Base-by-base conservation (phyloP, 2,113 vertebrate genomes). In the Ondatra zibethicus region DNA sequence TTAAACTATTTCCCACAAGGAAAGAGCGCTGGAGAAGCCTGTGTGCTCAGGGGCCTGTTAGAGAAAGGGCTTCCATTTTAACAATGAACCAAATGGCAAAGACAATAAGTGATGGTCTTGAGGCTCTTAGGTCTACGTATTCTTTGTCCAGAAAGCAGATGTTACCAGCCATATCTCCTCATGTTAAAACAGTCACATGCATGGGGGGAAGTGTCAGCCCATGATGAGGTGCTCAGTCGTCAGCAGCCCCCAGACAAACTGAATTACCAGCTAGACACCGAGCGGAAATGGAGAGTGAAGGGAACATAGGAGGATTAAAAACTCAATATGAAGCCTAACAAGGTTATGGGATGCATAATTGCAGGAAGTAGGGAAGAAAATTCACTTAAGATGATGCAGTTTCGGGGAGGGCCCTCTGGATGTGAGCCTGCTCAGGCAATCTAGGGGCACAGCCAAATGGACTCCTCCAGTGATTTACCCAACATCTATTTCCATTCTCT, bases 321-420 rank as follows among this genome's bases (percentile, higher is more conserved):
- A 94, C 78, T 81, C 96, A 96, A 96, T 97, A 65, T 85, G 91
- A 58, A 89, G 86, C 47, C 95, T 97, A 98, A 98, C 70, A 12
- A 89, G 58, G 95, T 98, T 97, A 98, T 0, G 23, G 72, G 68
- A 91, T 78, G 88, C 77, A 36, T 94, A 94, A 98, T 96, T 94
- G 61, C 94, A 97, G 96, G 96, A 98, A 93, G 89, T 13, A 76
- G 89, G 86, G 63, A 95, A 63, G 97, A 77, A 98, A 97, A 98
- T 97, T 89, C 97, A 96, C 77, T 98, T 98, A 97, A 0, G 93
- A 84, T 88, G 52, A n/a, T 0, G 3, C 73, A 33, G 85, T 45
- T 42, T 92, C 0, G 4, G 77, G 0, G 73, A 70, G 31, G 91
- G 68, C 0, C 1, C 91, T 89, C 87, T 78, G 84, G 39, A 52